phyloP scores from a whole-genome alignment of 2,888 invertebrate species.

The Thumatha senex region DNA sequence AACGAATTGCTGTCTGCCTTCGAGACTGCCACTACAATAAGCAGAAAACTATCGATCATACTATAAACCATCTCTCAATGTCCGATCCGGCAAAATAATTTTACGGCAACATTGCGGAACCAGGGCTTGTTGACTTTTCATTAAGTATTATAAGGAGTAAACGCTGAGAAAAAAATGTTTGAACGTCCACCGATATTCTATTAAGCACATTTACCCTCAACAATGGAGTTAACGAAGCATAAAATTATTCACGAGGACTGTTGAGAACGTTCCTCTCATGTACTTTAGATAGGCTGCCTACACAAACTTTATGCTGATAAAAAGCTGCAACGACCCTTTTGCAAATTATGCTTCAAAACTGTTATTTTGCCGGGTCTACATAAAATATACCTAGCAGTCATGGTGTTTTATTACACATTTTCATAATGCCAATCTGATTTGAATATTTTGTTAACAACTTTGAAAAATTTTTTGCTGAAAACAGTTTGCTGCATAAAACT shows the following conservation, averaged over 20 bases:
- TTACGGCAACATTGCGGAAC: conserved; percentile 32
- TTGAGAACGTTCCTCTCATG: conserved; percentile 67
- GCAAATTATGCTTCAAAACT: conserved; percentile 75
- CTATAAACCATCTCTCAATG: conserved; percentile 53
- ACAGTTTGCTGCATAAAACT: neutral
- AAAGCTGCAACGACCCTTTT: conserved; percentile 75
- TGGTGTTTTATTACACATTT: too few relatives aligned
- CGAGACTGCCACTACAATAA: conserved; percentile 29
- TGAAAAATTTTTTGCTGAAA: too few relatives aligned
- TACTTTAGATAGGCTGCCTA: conserved; percentile 74
- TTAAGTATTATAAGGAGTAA: conserved; percentile 39
- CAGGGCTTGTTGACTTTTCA: conserved; percentile 59
- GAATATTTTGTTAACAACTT: too few relatives aligned
- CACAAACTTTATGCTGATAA: conserved; percentile 75
- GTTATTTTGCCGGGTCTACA: conserved; percentile 69
- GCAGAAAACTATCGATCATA: conserved; percentile 55
- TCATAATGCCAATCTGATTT: too few relatives aligned
- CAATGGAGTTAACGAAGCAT: conserved; percentile 75
- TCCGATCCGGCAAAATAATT: conserved; percentile 44
- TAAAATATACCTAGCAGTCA: conserved; percentile 54
- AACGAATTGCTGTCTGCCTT: conserved; percentile 43
- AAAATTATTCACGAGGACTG: conserved; percentile 73
- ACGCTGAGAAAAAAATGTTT: conserved; percentile 40
- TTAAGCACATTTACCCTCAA: conserved; percentile 63
- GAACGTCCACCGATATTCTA: conserved; percentile 42